Evolutionary conservation across 2,113 vertebrate genomes (phyloP).

Genomic region (Neotragus pygmaeus): DNA sequence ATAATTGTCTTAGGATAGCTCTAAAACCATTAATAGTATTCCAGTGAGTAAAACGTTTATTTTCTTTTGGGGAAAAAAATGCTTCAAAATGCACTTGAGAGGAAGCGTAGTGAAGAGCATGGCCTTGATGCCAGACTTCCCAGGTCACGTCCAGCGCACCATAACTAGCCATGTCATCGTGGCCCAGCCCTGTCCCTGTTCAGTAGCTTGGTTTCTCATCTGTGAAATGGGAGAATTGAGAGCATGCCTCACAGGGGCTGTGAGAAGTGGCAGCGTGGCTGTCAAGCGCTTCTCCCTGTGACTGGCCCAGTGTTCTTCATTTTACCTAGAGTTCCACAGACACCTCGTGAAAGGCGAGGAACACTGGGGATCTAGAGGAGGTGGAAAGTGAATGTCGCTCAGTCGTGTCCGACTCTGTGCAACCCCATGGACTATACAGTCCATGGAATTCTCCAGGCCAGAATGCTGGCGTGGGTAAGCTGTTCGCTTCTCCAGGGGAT

Average conservation of each 20-base stretch:
- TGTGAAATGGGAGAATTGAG: neutral
- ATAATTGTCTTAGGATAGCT: neutral
- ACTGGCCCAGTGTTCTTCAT: neutral
- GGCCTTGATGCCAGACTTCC: neutral
- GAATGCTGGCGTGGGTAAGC: neutral
- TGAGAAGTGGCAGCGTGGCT: neutral
- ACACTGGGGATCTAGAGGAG: neutral
- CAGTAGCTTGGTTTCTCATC: neutral
- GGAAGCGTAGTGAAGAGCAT: neutral
- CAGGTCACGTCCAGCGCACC: fast-evolving
- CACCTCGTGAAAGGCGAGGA: neutral
- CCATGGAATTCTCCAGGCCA: neutral
- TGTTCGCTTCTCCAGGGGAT: neutral
- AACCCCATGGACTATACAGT: neutral
- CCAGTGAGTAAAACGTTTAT: neutral
- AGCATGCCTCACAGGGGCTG: neutral
- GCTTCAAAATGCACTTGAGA: neutral
- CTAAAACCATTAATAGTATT: neutral
- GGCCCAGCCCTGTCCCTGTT: neutral
- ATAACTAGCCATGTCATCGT: neutral
- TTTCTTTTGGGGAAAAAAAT: neutral
- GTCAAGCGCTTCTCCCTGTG: neutral
- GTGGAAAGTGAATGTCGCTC: neutral
- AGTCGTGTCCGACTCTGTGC: neutral
- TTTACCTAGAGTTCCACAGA: neutral